Evolutionary conservation across 2,113 vertebrate species (phyloP), one percentile per base, ranked within the genome.

Genomic region (Sterrhoptilus dennistouni): DNA sequence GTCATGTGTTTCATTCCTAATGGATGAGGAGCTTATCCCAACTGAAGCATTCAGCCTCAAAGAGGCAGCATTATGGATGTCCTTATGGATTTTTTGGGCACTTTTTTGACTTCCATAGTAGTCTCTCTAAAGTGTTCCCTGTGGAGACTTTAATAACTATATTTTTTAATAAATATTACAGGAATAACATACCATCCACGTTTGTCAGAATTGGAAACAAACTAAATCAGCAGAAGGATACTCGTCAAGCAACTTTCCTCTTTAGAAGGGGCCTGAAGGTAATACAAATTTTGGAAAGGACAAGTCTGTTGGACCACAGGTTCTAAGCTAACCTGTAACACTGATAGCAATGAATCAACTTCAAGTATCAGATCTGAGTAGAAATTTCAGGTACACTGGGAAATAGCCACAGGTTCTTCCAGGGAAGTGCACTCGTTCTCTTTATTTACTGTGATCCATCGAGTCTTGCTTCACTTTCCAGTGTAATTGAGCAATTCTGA

Each of bases 211-310:
- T 95, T 95, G 98, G 98, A 92, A 98, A 98, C 96, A 98, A 97
- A 94, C 95, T 98, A 79, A 98, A 87, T 94, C 98, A 98, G 83
- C 99, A 98, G 97, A 99, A 98, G 93, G 99, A 99, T 35, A 98
- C 98, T 14, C 98, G 99, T 59, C 99, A 99, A 95, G 99, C 99
- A 95, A 99, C 99, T 8, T 99, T 99, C 97, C 98, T 99, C 52
- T 99, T 98, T 91, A 98, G 98, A 97, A 98, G 99, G 94, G 99
- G 99, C 80, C 96, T 99, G 60, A 99, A 99, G 98, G 99, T 99
- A 80, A 81, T 56, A 77, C 65, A 90, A 15, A 38, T 29, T 50
- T 40, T 87, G 91, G 40, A 57, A 90, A 49, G 5, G 59, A 7
- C 11, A 50, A 20, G 5, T 31, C 36, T 56, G 53, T n/a, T 53